Conservation (phyloP, 1,140 invertebrate genomes). For the Metopolophium dirhodum region DNA sequence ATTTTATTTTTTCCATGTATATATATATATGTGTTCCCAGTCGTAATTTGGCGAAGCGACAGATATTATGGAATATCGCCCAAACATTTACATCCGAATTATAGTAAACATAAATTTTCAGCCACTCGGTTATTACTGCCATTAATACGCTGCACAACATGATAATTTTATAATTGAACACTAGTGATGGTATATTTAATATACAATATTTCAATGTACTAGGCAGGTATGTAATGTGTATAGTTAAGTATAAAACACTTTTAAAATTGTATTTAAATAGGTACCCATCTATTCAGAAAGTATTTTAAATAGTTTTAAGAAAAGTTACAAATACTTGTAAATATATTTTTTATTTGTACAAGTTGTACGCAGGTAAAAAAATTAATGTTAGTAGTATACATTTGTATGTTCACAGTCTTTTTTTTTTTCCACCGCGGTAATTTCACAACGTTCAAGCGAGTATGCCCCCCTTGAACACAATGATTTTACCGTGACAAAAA, state of each 20-base stretch:
- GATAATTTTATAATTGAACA: background rate
- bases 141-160: background rate
- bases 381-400: too few species aligned
- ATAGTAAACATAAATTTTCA: background rate
- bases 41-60: background rate
- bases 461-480: too few species aligned
- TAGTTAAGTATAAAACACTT: background rate
- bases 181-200: background rate
- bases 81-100: background rate
- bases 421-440: too few species aligned
- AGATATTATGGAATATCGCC: background rate
- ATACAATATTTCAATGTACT: background rate
- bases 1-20: background rate
- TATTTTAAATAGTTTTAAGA: background rate
- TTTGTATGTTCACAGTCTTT: too few species aligned
- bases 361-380: too few species aligned
- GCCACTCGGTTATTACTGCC: background rate
- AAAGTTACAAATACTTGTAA: background rate
- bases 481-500: too few species aligned
- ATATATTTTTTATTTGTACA: background rate
- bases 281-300: background rate
- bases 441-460: too few species aligned
- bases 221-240: background rate
- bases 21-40: background rate
- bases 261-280: background rate